A percentile compares a stretch with the other conserved stretches of the same genome.
Conservation (phyloP, 1,140 invertebrate genomes). For the Tyrophagus putrescentiae region DNA sequence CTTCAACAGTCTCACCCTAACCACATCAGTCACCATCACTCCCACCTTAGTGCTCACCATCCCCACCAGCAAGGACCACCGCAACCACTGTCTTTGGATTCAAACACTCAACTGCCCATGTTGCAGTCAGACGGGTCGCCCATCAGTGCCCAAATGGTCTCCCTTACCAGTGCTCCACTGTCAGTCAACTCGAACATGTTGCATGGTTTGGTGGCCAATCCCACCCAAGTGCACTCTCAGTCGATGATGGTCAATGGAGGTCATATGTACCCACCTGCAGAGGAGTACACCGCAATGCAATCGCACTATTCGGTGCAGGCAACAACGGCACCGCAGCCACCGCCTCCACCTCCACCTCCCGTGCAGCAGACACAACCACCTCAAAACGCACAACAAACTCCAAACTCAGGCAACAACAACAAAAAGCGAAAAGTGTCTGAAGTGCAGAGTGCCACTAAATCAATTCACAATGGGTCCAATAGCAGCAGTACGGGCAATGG, state of each 20-base stretch:
- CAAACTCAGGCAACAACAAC: not conserved
- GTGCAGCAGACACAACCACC: slow-evolving; percentile 23
- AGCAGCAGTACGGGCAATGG: not conserved
- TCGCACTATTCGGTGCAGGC: not conserved
- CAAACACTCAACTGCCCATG: not conserved
- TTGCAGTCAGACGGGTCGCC: not conserved
- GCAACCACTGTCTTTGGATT: too few relatives aligned
- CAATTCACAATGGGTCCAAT: slow-evolving; percentile 16
- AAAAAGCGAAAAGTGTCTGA: slow-evolving; percentile 22
- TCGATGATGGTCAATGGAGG: not conserved
- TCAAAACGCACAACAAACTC: slow-evolving; percentile 40
- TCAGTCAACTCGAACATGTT: not conserved
- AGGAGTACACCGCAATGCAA: not conserved
- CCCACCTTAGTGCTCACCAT: not conserved
- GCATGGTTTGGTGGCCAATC: not conserved
- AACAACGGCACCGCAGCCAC: slow-evolving; percentile 31
- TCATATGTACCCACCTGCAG: not conserved
- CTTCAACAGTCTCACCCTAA: slow-evolving; percentile 3
- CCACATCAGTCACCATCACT: not conserved
- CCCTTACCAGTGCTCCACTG: not conserved
- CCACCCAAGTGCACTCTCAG: not conserved
- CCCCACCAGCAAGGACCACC: not conserved
- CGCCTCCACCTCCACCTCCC: slow-evolving; percentile 33
- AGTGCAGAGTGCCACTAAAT: not conserved
- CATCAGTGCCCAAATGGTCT: slow-evolving; percentile 10